These are phyloP conservation scores for Tachysurus fulvidraco DNA, from an alignment of 2,113 vertebrate species.

Conservation along the genomic window DNA sequence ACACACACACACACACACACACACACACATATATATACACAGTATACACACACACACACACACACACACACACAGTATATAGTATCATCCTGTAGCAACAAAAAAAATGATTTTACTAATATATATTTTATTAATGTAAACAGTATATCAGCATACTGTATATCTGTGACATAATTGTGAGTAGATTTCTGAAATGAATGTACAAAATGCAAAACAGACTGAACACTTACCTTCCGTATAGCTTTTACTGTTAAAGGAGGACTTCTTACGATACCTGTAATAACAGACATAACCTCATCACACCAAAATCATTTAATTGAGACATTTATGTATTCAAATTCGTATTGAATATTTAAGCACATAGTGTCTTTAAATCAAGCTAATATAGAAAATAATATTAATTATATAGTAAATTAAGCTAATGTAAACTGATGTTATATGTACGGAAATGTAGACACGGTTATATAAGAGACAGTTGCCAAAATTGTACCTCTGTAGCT, in stretches of 20 bases:
- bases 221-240: constrained; percentile 88
- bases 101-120: too few relatives aligned
- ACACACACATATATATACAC: too few relatives aligned
- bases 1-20: too few relatives aligned
- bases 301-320: background rate
- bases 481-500: background rate
- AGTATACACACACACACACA: too few relatives aligned
- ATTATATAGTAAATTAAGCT: too few relatives aligned
- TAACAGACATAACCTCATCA: constrained; percentile 25
- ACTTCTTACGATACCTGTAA: constrained; percentile 87
- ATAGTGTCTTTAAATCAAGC: background rate
- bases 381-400: background rate
- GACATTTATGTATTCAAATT: background rate
- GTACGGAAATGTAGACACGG: background rate
- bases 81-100: too few relatives aligned
- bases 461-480: background rate
- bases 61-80: too few relatives aligned
- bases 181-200: background rate
- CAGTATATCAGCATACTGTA: background rate
- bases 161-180: background rate
- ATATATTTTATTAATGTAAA: background rate
- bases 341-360: background rate
- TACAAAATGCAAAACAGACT: background rate
- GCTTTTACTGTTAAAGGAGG: constrained; percentile 83
- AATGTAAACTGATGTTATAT: background rate